Evolutionary conservation across 2,113 vertebrate genomes (phyloP).

Genomic region (Anser brachyrhynchus): DNA sequence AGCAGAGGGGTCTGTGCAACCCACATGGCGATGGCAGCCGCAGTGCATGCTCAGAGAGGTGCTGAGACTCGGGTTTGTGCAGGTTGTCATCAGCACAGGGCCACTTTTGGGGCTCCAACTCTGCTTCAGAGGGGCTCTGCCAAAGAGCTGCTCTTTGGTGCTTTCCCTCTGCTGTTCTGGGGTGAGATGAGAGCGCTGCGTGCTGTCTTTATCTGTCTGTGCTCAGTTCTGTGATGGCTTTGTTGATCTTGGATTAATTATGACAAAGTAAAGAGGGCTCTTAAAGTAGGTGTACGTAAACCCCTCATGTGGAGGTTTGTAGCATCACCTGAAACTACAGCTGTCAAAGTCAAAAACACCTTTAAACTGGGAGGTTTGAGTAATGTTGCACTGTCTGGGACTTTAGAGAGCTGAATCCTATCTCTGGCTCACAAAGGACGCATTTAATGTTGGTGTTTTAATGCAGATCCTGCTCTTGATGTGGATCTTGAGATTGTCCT

Average conservation of each 20-base stretch:
- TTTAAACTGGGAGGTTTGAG: neutral
- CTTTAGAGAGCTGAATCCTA: neutral
- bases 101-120: neutral
- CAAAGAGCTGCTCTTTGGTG: neutral
- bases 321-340: neutral
- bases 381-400: neutral
- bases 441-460: neutral
- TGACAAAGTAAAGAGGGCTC: neutral
- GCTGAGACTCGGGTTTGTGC: neutral
- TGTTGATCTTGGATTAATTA: neutral
- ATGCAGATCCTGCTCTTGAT: neutral
- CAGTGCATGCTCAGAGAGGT: rapidly evolving
- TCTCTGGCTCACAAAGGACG: no score
- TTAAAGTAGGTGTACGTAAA: neutral
- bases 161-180: neutral
- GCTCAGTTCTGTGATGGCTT: neutral
- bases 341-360: neutral
- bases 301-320: neutral
- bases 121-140: neutral
- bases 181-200: rapidly evolving
- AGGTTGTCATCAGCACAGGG: neutral
- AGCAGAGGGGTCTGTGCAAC: neutral
- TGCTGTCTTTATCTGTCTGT: neutral
- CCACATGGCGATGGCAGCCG: neutral
- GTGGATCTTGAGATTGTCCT: neutral